Evolutionary conservation across 2,888 invertebrate species (phyloP), one percentile per base, ranked within the genome.

Genomic region (Cephus sareptanus): DNA sequence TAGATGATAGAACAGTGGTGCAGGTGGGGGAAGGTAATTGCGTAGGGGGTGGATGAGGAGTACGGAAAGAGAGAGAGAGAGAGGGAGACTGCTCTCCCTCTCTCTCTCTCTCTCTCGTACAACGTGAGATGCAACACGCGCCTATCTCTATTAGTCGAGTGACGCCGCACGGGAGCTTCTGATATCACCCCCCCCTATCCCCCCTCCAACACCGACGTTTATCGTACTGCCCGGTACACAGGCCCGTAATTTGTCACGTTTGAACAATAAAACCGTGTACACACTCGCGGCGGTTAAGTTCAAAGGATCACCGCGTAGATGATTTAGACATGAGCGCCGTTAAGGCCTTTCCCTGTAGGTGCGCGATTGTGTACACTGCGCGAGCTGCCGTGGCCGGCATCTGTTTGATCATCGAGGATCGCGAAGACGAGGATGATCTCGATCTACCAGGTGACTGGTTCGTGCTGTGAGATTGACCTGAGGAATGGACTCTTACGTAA

Each of bases 61-160:
- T 40, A 40, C 1, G 23, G 15, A 40, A 40, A 40, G 40, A 40
- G 15, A 40, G 34, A 11, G 35, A 2, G 31, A 35, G 35, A 35
- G 35, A 34, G 9, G 1, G 30, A 30, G 30, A 30, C 30, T 30
- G 30, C 30, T 30, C 30, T 30, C 30, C n/a, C n/a, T 34, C 35
- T 35, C 37, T 4, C 13, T 37, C 37, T 40, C 40, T 40, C 15
- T 40, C 40, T 40, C 15, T 23, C 40, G 15, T 23, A 40, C 6
- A 40, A 40, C 40, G 40, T 81, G 81, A 83, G 86, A 84, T 83
- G 81, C 89, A 90, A 91, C 90, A 88, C 89, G 90, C 88, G 87
- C 89, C 88, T 90, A 90, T 90, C 90, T 90, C 90, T 90, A 91
- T 91, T 90, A 90, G 89, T 89, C 84, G 83, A 89, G 86, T 86